phyloP scores from a whole-genome alignment of 37 sponge, comb jelly and placozoan genomes.

The Ephydatia muelleri region DNA sequence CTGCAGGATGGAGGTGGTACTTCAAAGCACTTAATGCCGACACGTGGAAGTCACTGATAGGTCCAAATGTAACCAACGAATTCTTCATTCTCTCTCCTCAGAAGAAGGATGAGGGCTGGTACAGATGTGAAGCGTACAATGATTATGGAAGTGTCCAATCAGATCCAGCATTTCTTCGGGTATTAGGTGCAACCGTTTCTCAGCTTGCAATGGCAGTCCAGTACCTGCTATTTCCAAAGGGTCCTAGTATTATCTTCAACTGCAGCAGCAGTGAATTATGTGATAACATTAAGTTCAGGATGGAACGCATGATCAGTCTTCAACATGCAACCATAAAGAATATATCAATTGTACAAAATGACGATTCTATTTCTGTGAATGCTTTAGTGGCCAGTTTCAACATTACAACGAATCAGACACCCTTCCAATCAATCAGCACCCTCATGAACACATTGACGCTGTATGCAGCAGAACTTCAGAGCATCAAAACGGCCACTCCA shows the following conservation, averaged over 20 bases:
- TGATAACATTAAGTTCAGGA: neutral
- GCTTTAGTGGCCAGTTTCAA: neutral
- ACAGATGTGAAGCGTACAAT: conserved; percentile 26
- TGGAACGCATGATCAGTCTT: neutral
- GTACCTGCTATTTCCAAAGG: neutral
- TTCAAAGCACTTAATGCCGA: neutral
- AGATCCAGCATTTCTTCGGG: conserved; percentile 19
- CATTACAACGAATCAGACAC: neutral
- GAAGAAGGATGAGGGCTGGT: conserved; percentile 42
- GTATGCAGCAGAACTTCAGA: neutral
- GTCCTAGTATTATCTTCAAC: neutral
- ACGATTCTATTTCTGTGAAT: neutral
- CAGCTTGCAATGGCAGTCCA: neutral
- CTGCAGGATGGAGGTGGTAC: conserved; percentile 40
- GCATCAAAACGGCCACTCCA: neutral
- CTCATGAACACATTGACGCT: neutral
- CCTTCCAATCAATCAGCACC: neutral
- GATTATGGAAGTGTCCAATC: conserved; percentile 4
- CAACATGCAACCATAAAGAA: neutral
- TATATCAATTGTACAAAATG: neutral
- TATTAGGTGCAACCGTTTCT: conserved; percentile 13
- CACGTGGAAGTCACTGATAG: conserved; percentile 16
- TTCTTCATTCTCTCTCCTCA: conserved; percentile 10
- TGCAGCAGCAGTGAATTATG: neutral
- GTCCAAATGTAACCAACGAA: conserved; percentile 14